A percentile compares a stretch with the other conserved stretches of the same genome.
Evolutionary conservation across 64 coral and sea anemone genomes (phyloP).

Genomic region (Montipora cactus): DNA sequence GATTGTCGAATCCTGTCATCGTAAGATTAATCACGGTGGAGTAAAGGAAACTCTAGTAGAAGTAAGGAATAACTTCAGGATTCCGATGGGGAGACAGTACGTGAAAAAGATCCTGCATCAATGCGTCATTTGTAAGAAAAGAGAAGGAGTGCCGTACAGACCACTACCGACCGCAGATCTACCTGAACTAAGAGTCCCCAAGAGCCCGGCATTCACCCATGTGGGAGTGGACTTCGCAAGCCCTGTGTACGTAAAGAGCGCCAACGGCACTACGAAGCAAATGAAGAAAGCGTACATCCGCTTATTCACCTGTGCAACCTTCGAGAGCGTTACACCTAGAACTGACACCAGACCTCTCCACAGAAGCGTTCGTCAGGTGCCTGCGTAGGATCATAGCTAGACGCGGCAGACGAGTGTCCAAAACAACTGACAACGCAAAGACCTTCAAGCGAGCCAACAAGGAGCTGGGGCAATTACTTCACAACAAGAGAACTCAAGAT

Average conservation of each 20-base stretch:
- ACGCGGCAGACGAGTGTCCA: constrained; percentile 56
- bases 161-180: constrained; percentile 41
- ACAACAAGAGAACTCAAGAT: constrained; percentile 35
- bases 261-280: constrained; percentile 17
- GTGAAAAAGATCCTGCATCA: constrained; percentile 52
- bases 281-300: constrained; percentile 70
- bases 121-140: constrained; percentile 70
- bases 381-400: constrained; percentile 62
- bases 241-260: constrained; percentile 61
- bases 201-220: constrained; percentile 50
- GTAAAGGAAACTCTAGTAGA: constrained; percentile 64
- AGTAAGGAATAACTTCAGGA: constrained; percentile 60
- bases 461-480: constrained; percentile 55
- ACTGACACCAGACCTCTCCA: constrained; percentile 51
- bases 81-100: constrained; percentile 56
- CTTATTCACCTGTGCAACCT: constrained; percentile 67
- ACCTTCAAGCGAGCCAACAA: constrained; percentile 84
- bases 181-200: constrained; percentile 56
- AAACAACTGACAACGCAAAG: constrained; percentile 78
- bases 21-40: constrained; percentile 41
- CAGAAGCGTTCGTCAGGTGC: constrained; percentile 72
- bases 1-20: constrained; percentile 56
- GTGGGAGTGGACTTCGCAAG: constrained; percentile 73
- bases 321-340: constrained; percentile 75
- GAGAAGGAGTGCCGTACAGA: constrained; percentile 32